Conservation (phyloP, 2,113 vertebrate genomes). For the Megatriorchis doriae region DNA sequence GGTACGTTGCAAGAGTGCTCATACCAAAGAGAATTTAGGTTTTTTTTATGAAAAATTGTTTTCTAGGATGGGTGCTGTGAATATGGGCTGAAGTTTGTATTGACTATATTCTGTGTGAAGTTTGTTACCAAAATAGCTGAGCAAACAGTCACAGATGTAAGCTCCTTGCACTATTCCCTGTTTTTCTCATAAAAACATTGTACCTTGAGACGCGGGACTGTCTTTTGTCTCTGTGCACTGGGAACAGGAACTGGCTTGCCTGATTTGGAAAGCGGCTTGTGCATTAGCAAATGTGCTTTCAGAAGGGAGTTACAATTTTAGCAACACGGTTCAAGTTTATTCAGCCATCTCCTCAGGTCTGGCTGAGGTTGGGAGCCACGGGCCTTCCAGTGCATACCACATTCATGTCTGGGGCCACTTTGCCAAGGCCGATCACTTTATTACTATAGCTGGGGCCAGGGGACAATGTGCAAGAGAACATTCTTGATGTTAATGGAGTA, state of each 20-base stretch:
- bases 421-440: neutral
- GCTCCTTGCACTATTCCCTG: neutral
- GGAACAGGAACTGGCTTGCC: neutral
- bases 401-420: neutral
- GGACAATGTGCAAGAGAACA: neutral
- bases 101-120: neutral
- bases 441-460: neutral
- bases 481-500: neutral
- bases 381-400: neutral
- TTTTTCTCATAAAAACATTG: neutral
- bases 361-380: neutral
- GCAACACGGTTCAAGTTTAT: neutral
- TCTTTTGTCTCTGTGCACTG: neutral
- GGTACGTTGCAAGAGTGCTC: neutral
- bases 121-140: neutral
- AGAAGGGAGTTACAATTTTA: neutral
- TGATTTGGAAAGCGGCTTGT: slow-evolving; percentile 3
- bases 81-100: neutral
- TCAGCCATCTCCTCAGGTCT: neutral
- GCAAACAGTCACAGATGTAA: neutral
- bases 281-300: neutral
- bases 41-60: neutral
- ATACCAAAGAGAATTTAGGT: neutral
- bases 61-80: neutral
- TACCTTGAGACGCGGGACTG: neutral